These are phyloP conservation scores for Parapristionchus giblindavisi DNA, from an alignment of 2,888 invertebrate genomes.

Conservation along the genomic window DNA sequence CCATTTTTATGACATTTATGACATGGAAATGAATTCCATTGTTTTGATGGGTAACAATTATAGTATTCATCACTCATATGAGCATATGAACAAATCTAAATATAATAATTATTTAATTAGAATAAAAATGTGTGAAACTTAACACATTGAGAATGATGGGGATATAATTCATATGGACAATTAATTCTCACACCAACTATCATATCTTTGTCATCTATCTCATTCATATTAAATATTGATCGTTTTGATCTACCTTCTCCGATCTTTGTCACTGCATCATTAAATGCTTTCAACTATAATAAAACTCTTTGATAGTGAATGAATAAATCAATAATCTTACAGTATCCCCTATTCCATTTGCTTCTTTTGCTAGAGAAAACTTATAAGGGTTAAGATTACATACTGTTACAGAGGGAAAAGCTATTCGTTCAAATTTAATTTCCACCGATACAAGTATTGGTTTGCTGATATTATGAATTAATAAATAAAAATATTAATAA, in stretches of 20 bases:
- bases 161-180: not conserved
- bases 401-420: conserved; percentile 66
- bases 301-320: not conserved
- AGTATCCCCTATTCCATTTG: conserved; percentile 59
- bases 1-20: not conserved
- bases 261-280: conserved; percentile 51
- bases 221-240: not conserved
- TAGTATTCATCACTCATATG: not conserved
- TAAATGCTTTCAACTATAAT: conserved; percentile 63
- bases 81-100: conserved; percentile 50
- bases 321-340: conserved; percentile 42
- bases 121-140: conserved; percentile 7
- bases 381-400: conserved; percentile 69
- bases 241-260: conserved; percentile 17
- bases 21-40: conserved; percentile 23
- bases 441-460: conserved; percentile 69
- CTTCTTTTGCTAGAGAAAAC: conserved; percentile 61
- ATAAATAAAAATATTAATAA: not conserved
- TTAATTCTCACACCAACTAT: not conserved
- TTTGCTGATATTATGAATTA: conserved; percentile 57
- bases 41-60: not conserved
- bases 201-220: conserved; percentile 27
- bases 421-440: conserved; percentile 67
- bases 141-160: conserved; percentile 40
- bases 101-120: not conserved